These are phyloP conservation scores for Phytoseiulus persimilis DNA, from an alignment of 2,888 invertebrate species.

Conservation along the genomic window DNA sequence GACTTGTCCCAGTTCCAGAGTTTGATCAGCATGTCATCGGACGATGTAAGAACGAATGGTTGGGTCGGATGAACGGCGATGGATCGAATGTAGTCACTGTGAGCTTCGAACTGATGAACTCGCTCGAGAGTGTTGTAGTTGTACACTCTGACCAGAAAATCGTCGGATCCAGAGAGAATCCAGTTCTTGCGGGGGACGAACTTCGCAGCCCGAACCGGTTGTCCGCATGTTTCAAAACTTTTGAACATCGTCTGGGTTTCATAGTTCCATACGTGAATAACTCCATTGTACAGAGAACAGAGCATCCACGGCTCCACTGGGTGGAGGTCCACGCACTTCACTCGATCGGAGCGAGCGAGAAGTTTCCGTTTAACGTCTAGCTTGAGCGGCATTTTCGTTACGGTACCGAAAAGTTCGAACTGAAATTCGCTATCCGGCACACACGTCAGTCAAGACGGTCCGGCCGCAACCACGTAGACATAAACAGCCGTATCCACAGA, in stretches of 20 bases:
- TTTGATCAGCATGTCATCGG: constrained; percentile 96
- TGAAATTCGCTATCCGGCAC: neutral
- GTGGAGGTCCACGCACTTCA: constrained; percentile 95
- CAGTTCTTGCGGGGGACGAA: constrained; percentile 97
- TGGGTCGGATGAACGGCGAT: constrained; percentile 96
- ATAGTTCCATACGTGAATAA: constrained; percentile 98
- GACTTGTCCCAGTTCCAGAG: constrained; percentile 99
- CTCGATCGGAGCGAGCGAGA: constrained; percentile 93
- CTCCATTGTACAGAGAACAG: constrained; percentile 94
- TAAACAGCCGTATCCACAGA: constrained; percentile 31
- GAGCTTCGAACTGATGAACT: constrained; percentile 91
- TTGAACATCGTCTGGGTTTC: constrained; percentile 69
- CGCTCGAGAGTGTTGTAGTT: constrained; percentile 97
- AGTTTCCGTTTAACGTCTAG: constrained; percentile 96
- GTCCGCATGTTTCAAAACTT: constrained; percentile 67
- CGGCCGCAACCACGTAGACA: constrained; percentile 36
- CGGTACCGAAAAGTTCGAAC: neutral
- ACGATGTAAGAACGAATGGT: constrained; percentile 84
- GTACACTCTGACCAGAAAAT: constrained; percentile 70
- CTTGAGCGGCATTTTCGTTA: constrained; percentile 65
- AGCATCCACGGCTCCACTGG: constrained; percentile 98
- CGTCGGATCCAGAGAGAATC: constrained; percentile 85
- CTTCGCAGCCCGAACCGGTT: constrained; percentile 88
- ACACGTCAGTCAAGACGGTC: constrained; percentile 31
- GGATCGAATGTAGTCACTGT: constrained; percentile 92